These are phyloP conservation scores for Paradisaea rubra DNA, from an alignment of 2,113 vertebrate genomes.

Conservation along the genomic window DNA sequence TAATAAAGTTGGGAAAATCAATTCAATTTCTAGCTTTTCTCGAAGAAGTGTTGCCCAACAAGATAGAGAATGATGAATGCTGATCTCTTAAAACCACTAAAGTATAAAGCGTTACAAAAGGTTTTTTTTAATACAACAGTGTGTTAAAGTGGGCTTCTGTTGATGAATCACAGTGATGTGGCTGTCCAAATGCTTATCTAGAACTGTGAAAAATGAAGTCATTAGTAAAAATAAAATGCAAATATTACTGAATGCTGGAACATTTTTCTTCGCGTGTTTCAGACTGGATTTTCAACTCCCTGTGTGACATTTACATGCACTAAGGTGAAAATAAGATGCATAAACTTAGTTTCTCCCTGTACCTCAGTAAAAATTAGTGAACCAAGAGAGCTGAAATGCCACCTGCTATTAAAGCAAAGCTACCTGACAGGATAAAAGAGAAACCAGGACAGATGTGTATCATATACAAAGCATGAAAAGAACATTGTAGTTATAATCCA, in stretches of 20 bases:
- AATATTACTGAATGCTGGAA: constrained; percentile 51
- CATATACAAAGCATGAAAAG: neutral
- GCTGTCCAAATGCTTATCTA: constrained; percentile 44
- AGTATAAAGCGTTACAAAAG: constrained; percentile 59
- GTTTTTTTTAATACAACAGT: constrained; percentile 26
- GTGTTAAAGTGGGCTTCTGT: constrained; percentile 50
- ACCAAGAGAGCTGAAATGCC: neutral
- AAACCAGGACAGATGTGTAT: neutral
- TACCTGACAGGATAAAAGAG: neutral
- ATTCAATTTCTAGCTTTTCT: constrained; percentile 50
- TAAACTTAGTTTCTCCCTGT: neutral
- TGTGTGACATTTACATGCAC: neutral
- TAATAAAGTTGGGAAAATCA: constrained; percentile 51
- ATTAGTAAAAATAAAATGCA: constrained; percentile 69
- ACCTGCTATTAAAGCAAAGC: neutral
- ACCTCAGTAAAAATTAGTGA: neutral
- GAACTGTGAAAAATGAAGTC: constrained; percentile 68
- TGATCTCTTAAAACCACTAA: constrained; percentile 69
- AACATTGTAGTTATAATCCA: neutral
- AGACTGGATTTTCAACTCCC: constrained; percentile 4
- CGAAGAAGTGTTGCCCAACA: neutral
- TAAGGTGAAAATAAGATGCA: neutral
- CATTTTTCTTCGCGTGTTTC: constrained; percentile 47
- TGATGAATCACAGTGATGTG: constrained; percentile 61
- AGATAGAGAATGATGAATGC: constrained; percentile 67